Evolutionary conservation across 2,888 invertebrate species (phyloP), one percentile per base, ranked within the genome.

Genomic region (Calameuta idolon): DNA sequence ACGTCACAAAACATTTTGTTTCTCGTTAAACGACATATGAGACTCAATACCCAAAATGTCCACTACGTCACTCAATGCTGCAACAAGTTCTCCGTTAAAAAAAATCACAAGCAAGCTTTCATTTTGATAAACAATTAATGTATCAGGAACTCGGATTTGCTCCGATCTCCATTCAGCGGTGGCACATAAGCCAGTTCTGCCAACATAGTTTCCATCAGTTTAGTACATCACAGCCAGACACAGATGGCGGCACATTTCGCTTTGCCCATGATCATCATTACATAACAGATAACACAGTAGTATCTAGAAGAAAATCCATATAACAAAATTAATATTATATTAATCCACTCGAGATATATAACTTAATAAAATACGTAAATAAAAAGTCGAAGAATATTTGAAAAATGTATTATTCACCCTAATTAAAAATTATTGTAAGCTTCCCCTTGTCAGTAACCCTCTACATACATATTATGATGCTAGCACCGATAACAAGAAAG

Each of bases 61-160:
- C 55, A 55, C 55, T 9, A 23, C 1, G 5, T 55, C 55, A 55
- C 55, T 55, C 55, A 55, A 23, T 55, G 55, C 23, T 9, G 55
- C 55, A 55, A 55, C 23, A 55, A 55, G 9, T 23, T 23, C 12
- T 34, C 11, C 12, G n/a, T 30, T 12, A 31, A 75, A 75, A 69
- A 68, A 23, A 23, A 68, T 75, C 75, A 75, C 55, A 69, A 69
- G 34, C 35, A 34, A 75, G 31, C 68, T 68, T 68, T 75, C 75
- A 75, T 75, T 33, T 34, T 75, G 75, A 69, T 68, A 75, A 75
- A 55, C 68, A 34, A 30, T 75, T 69, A 34, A 74, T 37, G 55
- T 55, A 55, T 55, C 9, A 71, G 71, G 23, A 34, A 71, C 30
- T 71, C 34, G 71, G 34, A 71, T 71, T 31, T 71, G 74, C 37